These are phyloP conservation scores for Petrolisthes cinctipes DNA, from an alignment of 2,888 invertebrate species.

Conservation along the genomic window DNA sequence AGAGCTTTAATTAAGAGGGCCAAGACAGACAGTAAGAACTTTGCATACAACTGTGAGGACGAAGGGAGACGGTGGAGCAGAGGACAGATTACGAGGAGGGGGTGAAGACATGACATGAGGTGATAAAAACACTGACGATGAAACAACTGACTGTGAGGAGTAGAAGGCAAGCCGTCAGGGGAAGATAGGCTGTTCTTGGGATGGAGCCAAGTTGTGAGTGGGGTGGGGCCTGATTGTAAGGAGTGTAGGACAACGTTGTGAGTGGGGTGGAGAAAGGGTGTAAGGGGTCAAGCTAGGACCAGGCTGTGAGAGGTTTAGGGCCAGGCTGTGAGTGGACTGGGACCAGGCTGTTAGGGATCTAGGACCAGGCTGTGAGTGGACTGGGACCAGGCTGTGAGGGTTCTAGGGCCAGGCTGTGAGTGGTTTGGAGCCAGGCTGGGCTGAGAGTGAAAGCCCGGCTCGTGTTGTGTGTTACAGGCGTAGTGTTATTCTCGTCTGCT, in stretches of 20 bases:
- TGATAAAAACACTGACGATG: too few relatives aligned
- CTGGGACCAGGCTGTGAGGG: slow-evolving; percentile 4
- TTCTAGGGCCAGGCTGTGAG: not conserved
- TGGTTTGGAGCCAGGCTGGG: slow-evolving; percentile 32
- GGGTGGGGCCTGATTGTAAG: too few relatives aligned
- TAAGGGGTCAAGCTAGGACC: not conserved
- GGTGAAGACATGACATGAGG: too few relatives aligned
- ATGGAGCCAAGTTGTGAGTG: too few relatives aligned
- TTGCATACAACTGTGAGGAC: too few relatives aligned
- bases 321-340: not conserved
- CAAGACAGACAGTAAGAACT: too few relatives aligned
- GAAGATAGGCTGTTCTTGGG: too few relatives aligned
- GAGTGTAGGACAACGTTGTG: not conserved
- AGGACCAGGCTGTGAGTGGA: not conserved
- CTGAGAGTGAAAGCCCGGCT: slow-evolving; percentile 20
- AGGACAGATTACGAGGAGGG: too few relatives aligned
- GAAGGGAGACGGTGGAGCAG: too few relatives aligned
- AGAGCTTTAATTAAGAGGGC: too few relatives aligned
- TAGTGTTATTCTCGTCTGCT: slow-evolving; percentile 94
- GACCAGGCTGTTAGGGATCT: not conserved
- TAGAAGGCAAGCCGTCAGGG: too few relatives aligned
- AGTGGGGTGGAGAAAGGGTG: not conserved
- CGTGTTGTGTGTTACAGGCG: slow-evolving; percentile 76
- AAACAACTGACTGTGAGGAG: too few relatives aligned
- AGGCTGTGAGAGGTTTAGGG: not conserved